Conservation (phyloP, 2,888 invertebrate species). For the Poecilus cupreus region DNA sequence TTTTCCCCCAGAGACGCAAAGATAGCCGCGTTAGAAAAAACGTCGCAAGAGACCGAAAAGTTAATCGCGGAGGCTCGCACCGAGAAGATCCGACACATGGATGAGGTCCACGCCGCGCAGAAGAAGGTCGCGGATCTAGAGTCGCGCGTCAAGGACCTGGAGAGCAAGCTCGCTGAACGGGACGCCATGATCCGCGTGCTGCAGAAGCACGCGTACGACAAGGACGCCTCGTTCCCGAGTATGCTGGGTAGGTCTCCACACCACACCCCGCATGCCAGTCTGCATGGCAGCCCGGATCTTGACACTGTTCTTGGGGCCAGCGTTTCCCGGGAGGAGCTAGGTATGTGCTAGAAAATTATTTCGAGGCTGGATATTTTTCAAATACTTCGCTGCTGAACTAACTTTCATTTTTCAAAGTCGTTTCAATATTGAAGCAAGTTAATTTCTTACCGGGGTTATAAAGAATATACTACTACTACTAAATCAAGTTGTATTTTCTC, state of each 20-base stretch:
- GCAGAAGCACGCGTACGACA: slow-evolving; percentile 86
- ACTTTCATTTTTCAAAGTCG: no score
- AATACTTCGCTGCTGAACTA: no score
- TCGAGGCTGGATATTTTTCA: no score
- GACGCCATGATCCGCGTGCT: slow-evolving; percentile 93
- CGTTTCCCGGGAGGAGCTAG: slow-evolving; percentile 73
- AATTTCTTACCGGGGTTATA: no score
- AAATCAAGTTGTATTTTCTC: no score
- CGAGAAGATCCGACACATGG: slow-evolving; percentile 92
- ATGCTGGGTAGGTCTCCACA: slow-evolving; percentile 73
- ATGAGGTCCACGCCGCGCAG: slow-evolving; percentile 89
- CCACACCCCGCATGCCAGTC: slow-evolving; percentile 74
- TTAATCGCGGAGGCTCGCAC: slow-evolving; percentile 89
- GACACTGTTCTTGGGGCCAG: slow-evolving; percentile 72
- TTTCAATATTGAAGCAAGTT: no score
- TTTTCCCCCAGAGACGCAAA: slow-evolving; percentile 81
- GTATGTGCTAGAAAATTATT: no score
- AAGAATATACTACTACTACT: no score
- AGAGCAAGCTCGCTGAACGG: slow-evolving; percentile 90
- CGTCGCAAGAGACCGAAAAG: slow-evolving; percentile 88
- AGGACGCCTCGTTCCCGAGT: slow-evolving; percentile 73
- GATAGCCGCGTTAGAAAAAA: slow-evolving; percentile 88
- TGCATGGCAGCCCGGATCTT: slow-evolving; percentile 72
- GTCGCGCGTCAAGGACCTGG: slow-evolving; percentile 87
- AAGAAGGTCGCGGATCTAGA: slow-evolving; percentile 91